phyloP scores from a whole-genome alignment of 2,113 vertebrate species.

The Martes martes region DNA sequence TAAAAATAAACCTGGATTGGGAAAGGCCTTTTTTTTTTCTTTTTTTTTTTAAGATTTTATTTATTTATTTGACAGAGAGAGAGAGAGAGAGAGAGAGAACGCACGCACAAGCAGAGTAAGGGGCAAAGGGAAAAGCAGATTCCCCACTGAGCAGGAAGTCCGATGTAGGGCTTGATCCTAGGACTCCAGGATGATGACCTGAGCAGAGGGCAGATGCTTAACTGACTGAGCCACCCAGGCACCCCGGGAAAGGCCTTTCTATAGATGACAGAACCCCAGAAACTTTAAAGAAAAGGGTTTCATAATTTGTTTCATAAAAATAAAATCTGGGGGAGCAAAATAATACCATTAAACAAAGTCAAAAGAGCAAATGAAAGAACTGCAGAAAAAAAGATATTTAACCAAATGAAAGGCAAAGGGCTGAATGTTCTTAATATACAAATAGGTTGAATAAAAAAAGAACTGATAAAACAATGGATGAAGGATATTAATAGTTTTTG shows the following conservation, averaged over 20 bases:
- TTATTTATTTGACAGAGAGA: too few relatives aligned
- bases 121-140: too few relatives aligned
- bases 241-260: neutral
- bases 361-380: neutral
- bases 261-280: neutral
- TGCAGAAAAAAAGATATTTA: neutral
- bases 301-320: neutral
- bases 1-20: neutral
- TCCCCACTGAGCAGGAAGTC: too few relatives aligned
- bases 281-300: neutral
- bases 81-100: too few relatives aligned
- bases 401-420: neutral
- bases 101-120: too few relatives aligned
- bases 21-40: neutral
- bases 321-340: neutral
- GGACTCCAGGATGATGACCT: too few relatives aligned
- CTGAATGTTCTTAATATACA: neutral
- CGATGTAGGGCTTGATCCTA: too few relatives aligned
- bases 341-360: neutral
- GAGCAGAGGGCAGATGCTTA: too few relatives aligned
- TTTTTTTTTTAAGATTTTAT: too few relatives aligned
- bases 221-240: too few relatives aligned
- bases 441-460: neutral
- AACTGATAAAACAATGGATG: neutral
- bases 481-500: neutral